These are phyloP conservation scores for Euzophera pinguis DNA, from an alignment of 2,888 invertebrate genomes.

Conservation along the genomic window DNA sequence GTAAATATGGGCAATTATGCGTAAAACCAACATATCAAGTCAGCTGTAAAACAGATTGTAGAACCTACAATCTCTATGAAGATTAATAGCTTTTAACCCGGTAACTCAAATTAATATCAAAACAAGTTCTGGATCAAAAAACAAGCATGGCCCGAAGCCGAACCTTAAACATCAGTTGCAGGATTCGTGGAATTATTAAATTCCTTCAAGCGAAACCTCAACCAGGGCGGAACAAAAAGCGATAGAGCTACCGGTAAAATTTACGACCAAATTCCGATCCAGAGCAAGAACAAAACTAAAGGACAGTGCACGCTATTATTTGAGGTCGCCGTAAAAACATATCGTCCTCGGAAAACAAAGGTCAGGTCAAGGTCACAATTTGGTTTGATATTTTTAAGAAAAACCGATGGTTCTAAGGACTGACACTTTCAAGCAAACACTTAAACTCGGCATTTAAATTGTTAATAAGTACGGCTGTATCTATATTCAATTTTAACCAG, in stretches of 20 bases:
- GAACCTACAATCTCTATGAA: too few relatives aligned
- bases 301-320: constrained; percentile 5
- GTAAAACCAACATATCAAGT: too few relatives aligned
- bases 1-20: too few relatives aligned
- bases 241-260: constrained; percentile 38
- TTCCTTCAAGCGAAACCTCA: constrained; percentile 39
- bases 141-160: constrained; percentile 31
- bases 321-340: too few relatives aligned
- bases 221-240: constrained; percentile 45
- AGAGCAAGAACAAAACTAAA: constrained; percentile 34
- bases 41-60: too few relatives aligned
- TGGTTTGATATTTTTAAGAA: too few relatives aligned
- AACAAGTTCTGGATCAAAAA: constrained; percentile 28
- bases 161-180: constrained; percentile 48
- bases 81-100: constrained; percentile 8
- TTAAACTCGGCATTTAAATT: too few relatives aligned
- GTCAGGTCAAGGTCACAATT: too few relatives aligned
- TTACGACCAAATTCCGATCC: constrained; percentile 47
- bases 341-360: background rate
- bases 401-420: too few relatives aligned
- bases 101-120: constrained; percentile 16
- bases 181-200: constrained; percentile 50
- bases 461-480: too few relatives aligned
- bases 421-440: too few relatives aligned
- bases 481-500: too few relatives aligned